A percentile compares a stretch with the other conserved stretches of the same genome.
These are phyloP conservation scores for Diacarnus erythraeanus DNA, from an alignment of 37 sponge, comb jelly and placozoan genomes.

Conservation along the genomic window DNA sequence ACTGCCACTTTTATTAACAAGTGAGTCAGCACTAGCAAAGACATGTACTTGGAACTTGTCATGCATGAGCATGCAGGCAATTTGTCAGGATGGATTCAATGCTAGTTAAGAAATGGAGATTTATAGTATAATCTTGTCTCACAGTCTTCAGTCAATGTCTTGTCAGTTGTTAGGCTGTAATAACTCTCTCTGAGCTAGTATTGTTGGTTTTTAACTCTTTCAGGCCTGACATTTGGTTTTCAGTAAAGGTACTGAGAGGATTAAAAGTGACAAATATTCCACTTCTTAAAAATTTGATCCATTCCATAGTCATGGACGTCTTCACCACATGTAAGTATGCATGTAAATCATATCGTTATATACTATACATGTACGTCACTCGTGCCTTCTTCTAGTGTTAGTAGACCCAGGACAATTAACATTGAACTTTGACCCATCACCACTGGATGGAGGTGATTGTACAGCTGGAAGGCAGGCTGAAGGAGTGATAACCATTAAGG, in stretches of 20 bases:
- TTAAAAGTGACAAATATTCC: constrained; percentile 58
- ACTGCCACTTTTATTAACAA: constrained; percentile 48
- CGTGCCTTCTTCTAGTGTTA: constrained; percentile 42
- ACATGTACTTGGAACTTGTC: no score
- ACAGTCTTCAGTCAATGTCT: no score
- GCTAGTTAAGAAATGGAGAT: no score
- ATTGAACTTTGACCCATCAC: constrained; percentile 24
- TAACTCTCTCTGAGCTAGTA: no score
- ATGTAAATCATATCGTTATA: neutral
- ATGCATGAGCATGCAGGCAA: no score
- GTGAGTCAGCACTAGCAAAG: constrained; percentile 12
- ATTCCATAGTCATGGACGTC: constrained; percentile 47
- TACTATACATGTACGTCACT: neutral
- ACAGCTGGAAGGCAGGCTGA: neutral
- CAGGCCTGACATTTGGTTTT: constrained; percentile 65
- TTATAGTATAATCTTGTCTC: no score
- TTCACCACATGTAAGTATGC: constrained; percentile 44
- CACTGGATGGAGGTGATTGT: neutral
- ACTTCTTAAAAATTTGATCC: constrained; percentile 48
- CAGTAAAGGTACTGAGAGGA: constrained; percentile 48
- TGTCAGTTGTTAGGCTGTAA: no score
- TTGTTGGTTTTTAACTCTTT: neutral
- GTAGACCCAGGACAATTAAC: constrained; percentile 49
- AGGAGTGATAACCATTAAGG: constrained; percentile 44
- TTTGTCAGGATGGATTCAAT: no score